Conservation (phyloP, 2,797 vertebrate species). For the Urocyon cinereoargenteus region DNA sequence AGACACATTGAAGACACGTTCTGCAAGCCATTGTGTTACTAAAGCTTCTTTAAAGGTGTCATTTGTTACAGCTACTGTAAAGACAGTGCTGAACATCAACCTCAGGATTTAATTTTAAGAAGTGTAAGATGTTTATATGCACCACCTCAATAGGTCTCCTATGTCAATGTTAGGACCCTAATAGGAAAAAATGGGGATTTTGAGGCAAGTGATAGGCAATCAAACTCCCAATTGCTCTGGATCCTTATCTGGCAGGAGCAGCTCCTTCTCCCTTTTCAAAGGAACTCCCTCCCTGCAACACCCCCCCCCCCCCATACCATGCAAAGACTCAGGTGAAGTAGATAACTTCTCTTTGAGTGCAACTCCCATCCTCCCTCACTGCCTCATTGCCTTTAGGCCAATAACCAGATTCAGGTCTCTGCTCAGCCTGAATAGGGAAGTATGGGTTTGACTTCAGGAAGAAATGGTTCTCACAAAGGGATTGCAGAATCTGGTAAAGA, state of each 20-base stretch:
- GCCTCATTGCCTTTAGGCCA: too few species aligned
- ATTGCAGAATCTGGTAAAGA: not conserved
- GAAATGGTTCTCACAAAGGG: not conserved
- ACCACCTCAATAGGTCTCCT: not conserved
- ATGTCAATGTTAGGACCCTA: not conserved
- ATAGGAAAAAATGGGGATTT: not conserved
- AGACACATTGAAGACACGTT: not conserved
- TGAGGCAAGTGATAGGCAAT: not conserved
- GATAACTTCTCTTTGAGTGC: not conserved
- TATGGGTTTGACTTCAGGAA: not conserved
- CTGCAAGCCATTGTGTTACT: not conserved
- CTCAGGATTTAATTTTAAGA: not conserved
- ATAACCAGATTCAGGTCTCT: not conserved
- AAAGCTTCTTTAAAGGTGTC: not conserved
- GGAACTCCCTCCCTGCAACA: not conserved
- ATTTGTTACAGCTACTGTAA: not conserved
- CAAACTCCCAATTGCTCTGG: not conserved
- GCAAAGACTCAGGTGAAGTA: not conserved
- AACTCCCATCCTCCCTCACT: not conserved
- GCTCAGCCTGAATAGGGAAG: not conserved
- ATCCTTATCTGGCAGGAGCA: not conserved
- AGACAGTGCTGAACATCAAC: not conserved
- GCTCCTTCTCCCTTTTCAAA: not conserved
- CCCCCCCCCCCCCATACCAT: accelerated
- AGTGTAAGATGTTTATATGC: not conserved